These are phyloP conservation scores for Saxidomus purpurata DNA, from an alignment of 1,140 invertebrate species.

Conservation along the genomic window DNA sequence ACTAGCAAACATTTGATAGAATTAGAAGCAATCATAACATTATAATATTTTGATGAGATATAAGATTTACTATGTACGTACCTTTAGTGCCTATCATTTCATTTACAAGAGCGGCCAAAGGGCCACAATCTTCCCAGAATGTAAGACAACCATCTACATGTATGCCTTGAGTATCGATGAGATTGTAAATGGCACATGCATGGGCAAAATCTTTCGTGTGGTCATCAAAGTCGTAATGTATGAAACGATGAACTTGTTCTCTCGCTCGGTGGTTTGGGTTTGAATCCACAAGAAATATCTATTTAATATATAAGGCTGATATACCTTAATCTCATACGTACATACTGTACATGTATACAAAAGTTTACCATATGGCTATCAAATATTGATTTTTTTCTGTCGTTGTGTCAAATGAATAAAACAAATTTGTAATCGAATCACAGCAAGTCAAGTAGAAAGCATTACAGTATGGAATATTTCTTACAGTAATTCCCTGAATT, in stretches of 20 bases:
- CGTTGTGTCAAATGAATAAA: no score
- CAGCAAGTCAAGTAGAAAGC: no score
- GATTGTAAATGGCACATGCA: slow-evolving; percentile 68
- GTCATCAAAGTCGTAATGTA: slow-evolving; percentile 69
- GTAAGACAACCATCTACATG: slow-evolving; percentile 72
- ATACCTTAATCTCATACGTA: background rate
- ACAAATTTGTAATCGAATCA: no score
- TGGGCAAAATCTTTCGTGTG: slow-evolving; percentile 63
- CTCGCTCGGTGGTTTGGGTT: slow-evolving; percentile 35
- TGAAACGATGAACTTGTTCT: slow-evolving; percentile 49
- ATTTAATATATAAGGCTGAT: background rate
- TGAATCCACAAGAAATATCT: slow-evolving; percentile 75
- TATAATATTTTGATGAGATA: no score
- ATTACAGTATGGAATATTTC: no score
- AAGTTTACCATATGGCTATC: no score
- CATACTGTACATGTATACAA: no score
- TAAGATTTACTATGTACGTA: no score
- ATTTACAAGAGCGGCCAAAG: slow-evolving; percentile 69
- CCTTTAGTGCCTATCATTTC: slow-evolving; percentile 58
- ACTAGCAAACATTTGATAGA: no score
- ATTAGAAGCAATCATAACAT: no score
- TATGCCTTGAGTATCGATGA: slow-evolving; percentile 31
- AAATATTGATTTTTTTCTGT: no score
- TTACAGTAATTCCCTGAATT: no score
- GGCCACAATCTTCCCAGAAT: slow-evolving; percentile 76